Conservation (phyloP, 2,797 vertebrate genomes). For the Hoplostethus mediterraneus region DNA sequence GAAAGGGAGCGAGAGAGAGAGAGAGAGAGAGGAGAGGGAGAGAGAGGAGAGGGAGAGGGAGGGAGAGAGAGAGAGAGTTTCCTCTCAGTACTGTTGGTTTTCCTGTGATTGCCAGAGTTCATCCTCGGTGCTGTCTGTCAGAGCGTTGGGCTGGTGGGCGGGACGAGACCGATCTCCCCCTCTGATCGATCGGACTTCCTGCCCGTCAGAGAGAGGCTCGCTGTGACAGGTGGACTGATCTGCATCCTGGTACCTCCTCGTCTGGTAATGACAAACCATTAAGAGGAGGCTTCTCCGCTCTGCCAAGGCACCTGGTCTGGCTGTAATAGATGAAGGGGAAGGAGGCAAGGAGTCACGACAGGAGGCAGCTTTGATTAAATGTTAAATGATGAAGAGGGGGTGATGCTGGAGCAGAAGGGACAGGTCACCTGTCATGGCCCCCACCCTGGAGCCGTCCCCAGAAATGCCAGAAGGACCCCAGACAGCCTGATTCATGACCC, state of each 20-base stretch:
- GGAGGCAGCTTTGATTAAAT: slow-evolving; percentile 78
- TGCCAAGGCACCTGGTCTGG: background rate
- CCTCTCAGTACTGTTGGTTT: no score
- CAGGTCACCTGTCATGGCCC: slow-evolving; percentile 75
- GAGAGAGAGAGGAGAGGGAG: slow-evolving; percentile 7
- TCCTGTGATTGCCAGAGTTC: slow-evolving; percentile 4
- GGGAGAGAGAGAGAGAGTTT: background rate
- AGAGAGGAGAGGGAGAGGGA: background rate
- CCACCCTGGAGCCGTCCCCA: slow-evolving; percentile 43
- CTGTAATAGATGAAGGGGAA: slow-evolving; percentile 18
- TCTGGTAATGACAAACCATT: slow-evolving; percentile 43
- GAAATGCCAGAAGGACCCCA: slow-evolving; percentile 58
- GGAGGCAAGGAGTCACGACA: slow-evolving; percentile 36
- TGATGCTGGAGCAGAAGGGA: slow-evolving; percentile 53
- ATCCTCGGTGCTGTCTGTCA: background rate
- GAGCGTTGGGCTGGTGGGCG: background rate
- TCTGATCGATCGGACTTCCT: slow-evolving; percentile 38
- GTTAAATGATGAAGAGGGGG: slow-evolving; percentile 80
- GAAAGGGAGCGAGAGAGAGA: background rate
- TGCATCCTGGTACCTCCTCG: slow-evolving; percentile 28
- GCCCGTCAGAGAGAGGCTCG: slow-evolving; percentile 2
- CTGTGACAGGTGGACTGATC: slow-evolving; percentile 60
- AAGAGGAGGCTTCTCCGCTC: background rate
- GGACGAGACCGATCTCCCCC: background rate
- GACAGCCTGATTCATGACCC: slow-evolving; percentile 83